These are phyloP conservation scores for Uria lomvia DNA, from an alignment of 2,113 vertebrate species.

Conservation along the genomic window DNA sequence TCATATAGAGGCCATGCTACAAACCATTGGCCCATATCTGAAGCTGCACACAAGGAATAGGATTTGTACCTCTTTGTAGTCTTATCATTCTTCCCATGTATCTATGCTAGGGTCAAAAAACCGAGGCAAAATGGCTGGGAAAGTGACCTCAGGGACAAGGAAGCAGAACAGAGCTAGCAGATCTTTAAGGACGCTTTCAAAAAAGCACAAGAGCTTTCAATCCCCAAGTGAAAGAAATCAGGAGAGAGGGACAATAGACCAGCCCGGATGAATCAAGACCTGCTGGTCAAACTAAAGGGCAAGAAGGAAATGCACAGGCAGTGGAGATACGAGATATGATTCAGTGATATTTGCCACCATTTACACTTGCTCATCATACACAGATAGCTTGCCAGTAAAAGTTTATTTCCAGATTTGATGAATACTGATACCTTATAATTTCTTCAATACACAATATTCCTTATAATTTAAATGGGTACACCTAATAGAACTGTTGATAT, in stretches of 20 bases:
- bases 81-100: not conserved
- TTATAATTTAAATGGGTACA: not conserved
- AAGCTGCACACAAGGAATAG: not conserved
- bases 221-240: not conserved
- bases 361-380: not conserved
- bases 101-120: rapidly evolving
- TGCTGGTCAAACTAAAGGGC: not conserved
- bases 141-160: not conserved
- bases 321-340: not conserved
- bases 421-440: not conserved
- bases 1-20: not conserved
- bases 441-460: not conserved
- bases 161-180: not conserved
- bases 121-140: not conserved
- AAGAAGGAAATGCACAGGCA: not conserved
- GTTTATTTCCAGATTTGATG: not conserved
- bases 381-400: not conserved
- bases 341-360: not conserved
- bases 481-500: not conserved
- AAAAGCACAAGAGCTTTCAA: not conserved
- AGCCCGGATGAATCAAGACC: not conserved
- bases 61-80: not conserved
- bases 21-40: not conserved
- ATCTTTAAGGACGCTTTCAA: not conserved
- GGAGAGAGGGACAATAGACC: not conserved